Conservation (phyloP, 2,888 invertebrate genomes). For the Dione vanillae region DNA sequence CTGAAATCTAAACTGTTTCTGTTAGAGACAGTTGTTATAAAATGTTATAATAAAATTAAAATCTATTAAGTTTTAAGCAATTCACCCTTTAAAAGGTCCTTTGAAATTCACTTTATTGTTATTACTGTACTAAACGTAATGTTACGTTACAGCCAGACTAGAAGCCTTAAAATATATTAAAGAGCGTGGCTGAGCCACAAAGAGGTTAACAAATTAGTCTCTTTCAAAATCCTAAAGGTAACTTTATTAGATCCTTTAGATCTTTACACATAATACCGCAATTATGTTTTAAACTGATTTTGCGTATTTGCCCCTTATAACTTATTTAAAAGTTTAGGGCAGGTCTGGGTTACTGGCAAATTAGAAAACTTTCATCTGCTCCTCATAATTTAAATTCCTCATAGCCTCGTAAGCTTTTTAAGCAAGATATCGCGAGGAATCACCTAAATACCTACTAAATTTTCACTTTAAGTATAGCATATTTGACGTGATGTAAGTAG, state of each 20-base stretch:
- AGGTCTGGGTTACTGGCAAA: slow-evolving; percentile 59
- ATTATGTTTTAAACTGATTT: slow-evolving; percentile 26
- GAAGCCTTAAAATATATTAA: slow-evolving; percentile 24
- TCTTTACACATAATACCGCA: slow-evolving; percentile 30
- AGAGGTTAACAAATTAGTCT: slow-evolving; percentile 36
- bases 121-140: slow-evolving; percentile 7
- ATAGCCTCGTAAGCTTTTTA: slow-evolving; percentile 56
- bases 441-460: slow-evolving; percentile 40
- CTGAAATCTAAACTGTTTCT: background rate
- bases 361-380: slow-evolving; percentile 69
- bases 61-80: background rate
- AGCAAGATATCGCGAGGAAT: slow-evolving; percentile 48
- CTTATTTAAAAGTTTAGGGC: slow-evolving; percentile 50
- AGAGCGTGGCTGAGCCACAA: slow-evolving; percentile 28
- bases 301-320: slow-evolving; percentile 40
- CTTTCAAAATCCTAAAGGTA: slow-evolving; percentile 23
- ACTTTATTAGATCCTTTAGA: slow-evolving; percentile 35
- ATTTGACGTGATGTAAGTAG: too few relatives aligned
- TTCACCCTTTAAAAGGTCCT: background rate
- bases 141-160: too few relatives aligned
- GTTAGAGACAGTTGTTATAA: background rate
- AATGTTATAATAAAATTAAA: background rate
- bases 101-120: slow-evolving; percentile 1
- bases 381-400: slow-evolving; percentile 56
- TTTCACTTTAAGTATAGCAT: slow-evolving; percentile 44